Base-by-base conservation (phyloP, 30 jellyfish, hydroid and myxozoan species). In the Nemopilema nomurai region DNA sequence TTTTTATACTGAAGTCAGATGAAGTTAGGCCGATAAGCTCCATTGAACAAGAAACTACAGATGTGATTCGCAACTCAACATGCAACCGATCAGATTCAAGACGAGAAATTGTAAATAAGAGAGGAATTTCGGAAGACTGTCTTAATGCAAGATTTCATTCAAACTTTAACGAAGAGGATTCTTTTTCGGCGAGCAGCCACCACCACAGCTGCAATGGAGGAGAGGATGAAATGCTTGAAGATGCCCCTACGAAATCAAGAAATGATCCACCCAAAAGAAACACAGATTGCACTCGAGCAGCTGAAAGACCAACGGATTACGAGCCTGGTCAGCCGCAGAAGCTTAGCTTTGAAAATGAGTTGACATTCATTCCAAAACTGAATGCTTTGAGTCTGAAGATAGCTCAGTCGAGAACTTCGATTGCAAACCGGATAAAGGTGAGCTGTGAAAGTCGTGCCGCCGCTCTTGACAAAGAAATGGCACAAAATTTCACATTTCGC, bases 311-410 rank as follows among this genome's bases (percentile, higher is more conserved):
- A 26, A 32, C 69, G 69, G 86, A 71, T 71, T 51, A 71, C 81
- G 81, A 71, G 69, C 67, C 83, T 76, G 76, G 85, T 70, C 89
- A 79, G 89, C 89, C 85, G 67, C 91, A 71, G 22, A 76, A 83
- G 68, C 89, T 91, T 21, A 91, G 97, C 69, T 91, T 91, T 71
- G 97, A 91, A 75, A 80, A 85, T 51, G 95, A 91, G 51, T 67
- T 91, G 71, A 91, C 97, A 41, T 91, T 91, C 74, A 63, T 81
- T 0, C 97, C 97, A 62, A 91, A 78, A 79, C 80, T 91, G 53
- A 91, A 91, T 68, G 81, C 96, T 8, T 67, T 81, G 21, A 91
- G 97, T 50, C 52, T 85, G 88, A 85, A 81, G 77, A 64, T 91
- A 17, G 97, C 96, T 31, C 91, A 75, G 72, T 80, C 92, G 51